Percentiles rank a stretch among this genome's conserved stretches.
phyloP scores from a whole-genome alignment of 1,140 invertebrate species.

The Drosophila bocki region DNA sequence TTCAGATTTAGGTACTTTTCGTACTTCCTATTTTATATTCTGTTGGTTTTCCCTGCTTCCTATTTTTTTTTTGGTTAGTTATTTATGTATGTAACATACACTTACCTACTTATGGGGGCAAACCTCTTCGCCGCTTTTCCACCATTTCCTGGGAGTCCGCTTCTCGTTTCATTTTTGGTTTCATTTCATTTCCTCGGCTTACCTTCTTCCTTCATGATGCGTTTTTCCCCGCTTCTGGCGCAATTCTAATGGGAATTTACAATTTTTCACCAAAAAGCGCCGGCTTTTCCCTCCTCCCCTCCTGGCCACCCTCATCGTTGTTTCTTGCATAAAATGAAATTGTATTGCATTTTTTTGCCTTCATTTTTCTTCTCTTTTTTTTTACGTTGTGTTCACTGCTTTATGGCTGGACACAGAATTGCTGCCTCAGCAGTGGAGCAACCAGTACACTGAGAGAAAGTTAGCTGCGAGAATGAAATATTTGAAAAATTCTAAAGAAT shows the following conservation, averaged over 20 bases:
- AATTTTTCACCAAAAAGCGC: constrained; percentile 77
- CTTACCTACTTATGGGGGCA: constrained; percentile 68
- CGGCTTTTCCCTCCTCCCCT: constrained; percentile 22
- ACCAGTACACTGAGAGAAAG: constrained; percentile 8
- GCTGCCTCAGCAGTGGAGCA: constrained; percentile 61
- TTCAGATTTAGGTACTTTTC: constrained; percentile 27
- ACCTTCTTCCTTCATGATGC: constrained; percentile 42
- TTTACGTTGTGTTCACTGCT: constrained; percentile 50
- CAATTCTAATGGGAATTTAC: constrained; percentile 82
- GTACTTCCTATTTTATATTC: constrained; percentile 46
- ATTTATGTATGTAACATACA: constrained; percentile 66
- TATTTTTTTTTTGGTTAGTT: constrained; percentile 40
- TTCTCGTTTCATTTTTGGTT: constrained; percentile 57
- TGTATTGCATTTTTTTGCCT: constrained; percentile 69
- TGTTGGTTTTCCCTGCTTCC: constrained; percentile 22
- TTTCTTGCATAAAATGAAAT: constrained; percentile 83
- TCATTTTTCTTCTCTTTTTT: constrained; percentile 1
- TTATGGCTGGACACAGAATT: constrained; percentile 76
- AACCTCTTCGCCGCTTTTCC: background rate
- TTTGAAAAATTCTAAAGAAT: background rate
- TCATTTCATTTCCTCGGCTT: constrained; percentile 72
- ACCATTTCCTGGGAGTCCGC: constrained; percentile 23
- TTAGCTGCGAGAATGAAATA: background rate
- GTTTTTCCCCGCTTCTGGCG: constrained; percentile 32
- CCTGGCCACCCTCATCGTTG: constrained; percentile 24